A percentile compares a stretch with the other conserved stretches of the same genome.
phyloP scores from a whole-genome alignment of 1,140 invertebrate genomes.

The Sinonovacula constricta region DNA sequence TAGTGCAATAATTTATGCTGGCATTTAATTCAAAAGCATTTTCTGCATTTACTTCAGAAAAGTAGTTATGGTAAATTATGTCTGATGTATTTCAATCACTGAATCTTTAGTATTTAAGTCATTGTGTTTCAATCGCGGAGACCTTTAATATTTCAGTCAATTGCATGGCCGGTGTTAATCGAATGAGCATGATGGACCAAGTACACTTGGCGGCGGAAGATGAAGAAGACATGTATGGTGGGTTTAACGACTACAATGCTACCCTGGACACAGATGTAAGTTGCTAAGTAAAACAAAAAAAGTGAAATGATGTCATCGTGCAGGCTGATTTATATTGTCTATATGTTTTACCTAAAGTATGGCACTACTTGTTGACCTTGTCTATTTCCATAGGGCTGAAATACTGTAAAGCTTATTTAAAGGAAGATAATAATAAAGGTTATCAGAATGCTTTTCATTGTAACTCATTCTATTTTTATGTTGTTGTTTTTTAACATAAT shows the following conservation, averaged over 20 bases:
- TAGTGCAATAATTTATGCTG: too few species aligned
- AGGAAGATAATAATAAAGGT: constrained; percentile 14
- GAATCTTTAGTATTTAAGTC: too few species aligned
- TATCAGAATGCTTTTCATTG: too few species aligned
- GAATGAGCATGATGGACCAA: constrained; percentile 75
- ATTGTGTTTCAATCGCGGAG: too few species aligned
- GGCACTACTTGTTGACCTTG: too few species aligned
- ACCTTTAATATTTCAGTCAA: background rate
- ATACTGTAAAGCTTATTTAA: background rate
- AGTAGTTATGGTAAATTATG: background rate
- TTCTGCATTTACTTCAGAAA: too few species aligned
- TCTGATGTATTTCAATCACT: background rate
- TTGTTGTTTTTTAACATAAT: too few species aligned
- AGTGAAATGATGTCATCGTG: background rate
- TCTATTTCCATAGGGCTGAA: background rate
- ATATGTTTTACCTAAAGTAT: too few species aligned
- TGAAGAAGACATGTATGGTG: constrained; percentile 84
- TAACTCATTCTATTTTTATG: too few species aligned
- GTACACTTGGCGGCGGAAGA: constrained; percentile 76
- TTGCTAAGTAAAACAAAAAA: background rate
- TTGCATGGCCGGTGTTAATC: constrained; percentile 64
- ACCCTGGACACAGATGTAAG: constrained; percentile 81
- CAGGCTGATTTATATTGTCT: too few species aligned
- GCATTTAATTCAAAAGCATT: too few species aligned
- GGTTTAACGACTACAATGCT: constrained; percentile 85